Base-by-base conservation (phyloP, 2,113 vertebrate species). In the Oceanites oceanicus region DNA sequence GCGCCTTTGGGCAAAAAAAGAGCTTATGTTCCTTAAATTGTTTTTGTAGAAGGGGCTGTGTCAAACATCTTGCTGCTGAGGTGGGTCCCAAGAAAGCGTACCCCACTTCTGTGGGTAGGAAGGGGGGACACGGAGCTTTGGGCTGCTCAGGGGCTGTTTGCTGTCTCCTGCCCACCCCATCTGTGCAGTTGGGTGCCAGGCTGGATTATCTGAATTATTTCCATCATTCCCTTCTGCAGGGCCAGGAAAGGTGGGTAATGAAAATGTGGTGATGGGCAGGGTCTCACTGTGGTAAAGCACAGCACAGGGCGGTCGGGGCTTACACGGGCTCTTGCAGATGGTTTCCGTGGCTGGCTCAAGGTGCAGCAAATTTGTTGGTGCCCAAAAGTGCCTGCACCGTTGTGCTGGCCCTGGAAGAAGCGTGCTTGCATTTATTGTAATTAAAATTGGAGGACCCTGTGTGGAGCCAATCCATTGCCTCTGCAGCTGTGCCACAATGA, bases 231-330 rank as follows among this genome's bases (percentile, higher is more conserved):
- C 6, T 56, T 66, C 30, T 74, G 32, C 45, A 40, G 14, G 45
- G 10, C 32, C 3, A 4, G 15, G 30, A 71, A 74, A 38, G 15
- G 13, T 30, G 30, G 3, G 36, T 32, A 55, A 52, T 0, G 3
- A 5, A 52, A 47, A 52, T 0, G 0, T 26, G 29, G 7, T n/a
- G 26, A 50, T 27, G n/a, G 25, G 47, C 68, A 72, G 25, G 17
- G 6, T 55, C 26, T 83, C 0, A 1, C 30, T 30, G 36, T 0
- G 1, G 22, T 6, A 26, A 1, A 66, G 25, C 26, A 32, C 6
- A 13, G 30, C 4, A 0, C 17, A 21, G 36, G 25, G 30, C 0
- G 4, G 26, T 70, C 44, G 49, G 29, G 19, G 52, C 30, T 67
- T 45, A 67, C 15, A 63, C 0, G 9, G n/a, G 9, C 6, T 76